Evolutionary conservation across 2,113 vertebrate genomes (phyloP).

Genomic region (Delphinus delphis): DNA sequence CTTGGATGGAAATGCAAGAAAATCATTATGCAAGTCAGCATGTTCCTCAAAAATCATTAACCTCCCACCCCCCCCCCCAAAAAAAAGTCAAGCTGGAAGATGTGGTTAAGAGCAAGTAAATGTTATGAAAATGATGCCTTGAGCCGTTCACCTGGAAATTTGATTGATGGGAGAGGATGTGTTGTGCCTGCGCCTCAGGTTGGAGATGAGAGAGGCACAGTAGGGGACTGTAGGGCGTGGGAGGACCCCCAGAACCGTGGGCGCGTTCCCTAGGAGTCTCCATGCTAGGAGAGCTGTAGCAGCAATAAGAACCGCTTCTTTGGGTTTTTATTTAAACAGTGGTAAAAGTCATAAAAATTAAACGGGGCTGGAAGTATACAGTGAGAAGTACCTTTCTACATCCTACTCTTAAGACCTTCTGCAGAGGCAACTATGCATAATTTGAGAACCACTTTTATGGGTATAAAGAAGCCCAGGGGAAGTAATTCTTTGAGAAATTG

Average conservation of each 20-base stretch:
- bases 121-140: not conserved
- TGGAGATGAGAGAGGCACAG: not conserved
- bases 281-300: not conserved
- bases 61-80: fast-evolving
- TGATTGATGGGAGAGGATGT: not conserved
- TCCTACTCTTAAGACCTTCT: not conserved
- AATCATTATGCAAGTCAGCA: not conserved
- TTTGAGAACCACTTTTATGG: not conserved
- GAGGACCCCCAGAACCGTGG: not conserved
- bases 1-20: not conserved
- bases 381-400: not conserved
- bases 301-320: not conserved
- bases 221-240: not conserved
- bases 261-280: not conserved
- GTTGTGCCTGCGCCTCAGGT: not conserved
- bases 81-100: not conserved
- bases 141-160: not conserved
- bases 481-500: not conserved
- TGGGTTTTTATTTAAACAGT: not conserved
- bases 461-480: not conserved
- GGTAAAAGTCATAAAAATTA: not conserved
- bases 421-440: not conserved
- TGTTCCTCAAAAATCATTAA: not conserved
- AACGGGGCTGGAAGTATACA: not conserved
- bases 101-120: not conserved